Conservation (phyloP, 2,797 vertebrate species). For the Heliangelus exortis region DNA sequence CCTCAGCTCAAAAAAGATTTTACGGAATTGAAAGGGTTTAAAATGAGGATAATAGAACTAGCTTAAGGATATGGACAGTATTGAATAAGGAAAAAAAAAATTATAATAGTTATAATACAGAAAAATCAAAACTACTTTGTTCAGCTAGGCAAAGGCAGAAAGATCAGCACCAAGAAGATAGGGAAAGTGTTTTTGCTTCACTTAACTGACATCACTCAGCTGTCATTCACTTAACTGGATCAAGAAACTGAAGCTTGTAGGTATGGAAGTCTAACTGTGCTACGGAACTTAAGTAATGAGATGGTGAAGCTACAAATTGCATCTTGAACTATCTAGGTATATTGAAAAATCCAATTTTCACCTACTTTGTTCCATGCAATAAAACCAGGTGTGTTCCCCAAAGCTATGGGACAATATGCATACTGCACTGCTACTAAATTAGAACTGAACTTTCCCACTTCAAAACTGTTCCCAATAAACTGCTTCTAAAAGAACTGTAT, state of each 20-base stretch:
- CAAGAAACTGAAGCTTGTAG: background rate
- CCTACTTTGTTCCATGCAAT: background rate
- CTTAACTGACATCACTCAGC: background rate
- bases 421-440: background rate
- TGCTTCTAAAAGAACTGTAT: background rate
- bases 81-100: background rate
- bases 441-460: background rate
- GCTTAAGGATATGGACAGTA: background rate
- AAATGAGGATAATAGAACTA: background rate
- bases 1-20: background rate
- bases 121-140: background rate
- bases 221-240: background rate
- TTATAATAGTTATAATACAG: background rate
- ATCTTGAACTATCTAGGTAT: background rate
- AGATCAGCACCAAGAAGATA: background rate
- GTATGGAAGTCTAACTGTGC: background rate
- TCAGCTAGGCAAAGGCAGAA: background rate
- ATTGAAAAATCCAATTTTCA: background rate
- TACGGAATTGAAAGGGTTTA: background rate
- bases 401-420: background rate
- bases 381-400: background rate
- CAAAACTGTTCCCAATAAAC: background rate
- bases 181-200: background rate
- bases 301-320: background rate
- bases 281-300: background rate